These are phyloP conservation scores for Leptinotarsa rubiginosa DNA, from an alignment of 2,888 invertebrate species.

Conservation along the genomic window DNA sequence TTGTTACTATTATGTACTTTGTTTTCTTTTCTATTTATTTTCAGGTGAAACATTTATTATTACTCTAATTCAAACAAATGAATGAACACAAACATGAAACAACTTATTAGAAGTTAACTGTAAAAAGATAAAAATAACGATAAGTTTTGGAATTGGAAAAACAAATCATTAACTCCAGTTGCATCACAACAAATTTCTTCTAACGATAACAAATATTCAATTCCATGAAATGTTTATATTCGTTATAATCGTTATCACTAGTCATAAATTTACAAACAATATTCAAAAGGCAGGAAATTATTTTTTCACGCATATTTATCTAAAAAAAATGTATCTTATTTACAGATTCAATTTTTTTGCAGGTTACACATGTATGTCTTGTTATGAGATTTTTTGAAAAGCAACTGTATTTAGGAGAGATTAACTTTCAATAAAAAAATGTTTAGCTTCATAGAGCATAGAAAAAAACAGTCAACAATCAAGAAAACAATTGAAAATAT, in stretches of 20 bases:
- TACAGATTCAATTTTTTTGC: too few species aligned
- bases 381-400: too few species aligned
- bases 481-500: too few species aligned
- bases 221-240: not conserved
- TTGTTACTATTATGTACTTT: slow-evolving; percentile 44
- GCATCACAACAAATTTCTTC: too few species aligned
- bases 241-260: not conserved
- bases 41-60: slow-evolving; percentile 26
- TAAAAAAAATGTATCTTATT: too few species aligned
- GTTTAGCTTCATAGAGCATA: too few species aligned
- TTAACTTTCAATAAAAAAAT: too few species aligned
- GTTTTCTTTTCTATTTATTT: slow-evolving; percentile 30
- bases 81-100: not conserved
- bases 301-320: not conserved
- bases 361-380: too few species aligned
- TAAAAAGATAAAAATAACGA: not conserved
- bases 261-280: too few species aligned
- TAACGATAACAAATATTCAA: not conserved
- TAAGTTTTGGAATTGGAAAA: not conserved
- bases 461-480: too few species aligned
- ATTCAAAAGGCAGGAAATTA: not conserved
- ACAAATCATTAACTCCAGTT: not conserved
- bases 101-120: not conserved
- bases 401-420: too few species aligned
- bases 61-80: not conserved